phyloP scores from a whole-genome alignment of 2,888 invertebrate species.

The Drosophila setosimentum region DNA sequence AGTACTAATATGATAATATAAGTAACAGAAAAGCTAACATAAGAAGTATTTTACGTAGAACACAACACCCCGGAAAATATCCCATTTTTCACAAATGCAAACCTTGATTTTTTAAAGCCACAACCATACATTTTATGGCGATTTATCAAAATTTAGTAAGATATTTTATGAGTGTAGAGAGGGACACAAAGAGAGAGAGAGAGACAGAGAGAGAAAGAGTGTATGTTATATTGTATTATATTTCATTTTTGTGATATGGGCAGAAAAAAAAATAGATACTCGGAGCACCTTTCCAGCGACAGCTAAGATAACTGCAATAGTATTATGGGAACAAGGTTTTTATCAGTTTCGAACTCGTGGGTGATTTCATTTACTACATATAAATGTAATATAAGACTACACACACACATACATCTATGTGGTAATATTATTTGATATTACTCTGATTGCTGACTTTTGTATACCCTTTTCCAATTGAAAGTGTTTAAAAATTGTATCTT shows the following conservation, averaged over 20 bases:
- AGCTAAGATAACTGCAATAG: conserved; percentile 67
- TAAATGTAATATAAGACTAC: conserved; percentile 37
- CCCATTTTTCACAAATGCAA: too few relatives aligned
- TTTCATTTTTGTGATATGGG: conserved; percentile 71
- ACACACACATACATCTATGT: conserved; percentile 8
- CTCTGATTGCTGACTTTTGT: conserved; percentile 24
- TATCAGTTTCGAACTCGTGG: conserved; percentile 42
- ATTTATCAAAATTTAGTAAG: not conserved
- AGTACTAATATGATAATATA: too few relatives aligned
- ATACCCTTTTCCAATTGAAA: not conserved
- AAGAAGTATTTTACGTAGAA: too few relatives aligned
- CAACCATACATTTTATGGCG: not conserved
- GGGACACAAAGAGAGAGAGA: not conserved
- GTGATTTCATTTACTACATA: conserved; percentile 44
- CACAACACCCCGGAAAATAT: too few relatives aligned
- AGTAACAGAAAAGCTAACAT: too few relatives aligned
- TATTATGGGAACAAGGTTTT: conserved; percentile 48
- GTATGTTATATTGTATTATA: conserved; percentile 69
- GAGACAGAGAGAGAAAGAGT: conserved; percentile 15
- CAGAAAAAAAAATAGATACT: conserved; percentile 22
- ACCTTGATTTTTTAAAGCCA: not conserved
- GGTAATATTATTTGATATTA: conserved; percentile 25
- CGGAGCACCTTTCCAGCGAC: conserved; percentile 45
- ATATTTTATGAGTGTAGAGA: not conserved
- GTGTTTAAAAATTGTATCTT: too few relatives aligned